These are phyloP conservation scores for Chironomus tepperi DNA, from an alignment of 1,140 invertebrate species.

Conservation along the genomic window DNA sequence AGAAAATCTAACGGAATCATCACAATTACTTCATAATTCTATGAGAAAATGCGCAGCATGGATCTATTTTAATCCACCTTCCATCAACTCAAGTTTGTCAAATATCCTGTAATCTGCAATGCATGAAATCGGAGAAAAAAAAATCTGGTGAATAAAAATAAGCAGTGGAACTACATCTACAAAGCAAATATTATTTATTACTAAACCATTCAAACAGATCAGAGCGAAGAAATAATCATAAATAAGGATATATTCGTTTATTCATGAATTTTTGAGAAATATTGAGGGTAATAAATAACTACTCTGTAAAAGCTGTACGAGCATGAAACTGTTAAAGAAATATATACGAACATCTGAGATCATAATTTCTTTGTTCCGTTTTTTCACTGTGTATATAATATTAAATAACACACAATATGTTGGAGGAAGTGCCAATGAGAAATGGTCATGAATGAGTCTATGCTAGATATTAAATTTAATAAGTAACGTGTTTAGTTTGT, in stretches of 20 bases:
- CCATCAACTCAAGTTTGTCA: neutral
- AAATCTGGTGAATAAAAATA: neutral
- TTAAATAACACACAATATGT: too few relatives aligned
- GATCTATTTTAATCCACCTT: too few relatives aligned
- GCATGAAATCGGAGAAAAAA: neutral
- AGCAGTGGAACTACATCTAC: neutral
- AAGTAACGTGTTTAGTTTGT: too few relatives aligned
- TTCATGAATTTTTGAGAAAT: constrained; percentile 3
- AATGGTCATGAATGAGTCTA: too few relatives aligned
- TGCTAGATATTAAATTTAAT: too few relatives aligned
- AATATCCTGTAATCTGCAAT: neutral
- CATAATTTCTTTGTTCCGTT: neutral
- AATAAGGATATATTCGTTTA: constrained; percentile 15
- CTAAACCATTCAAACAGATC: constrained; percentile 12
- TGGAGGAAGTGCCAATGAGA: too few relatives aligned
- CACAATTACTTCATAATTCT: too few relatives aligned
- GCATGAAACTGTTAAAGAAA: too few relatives aligned
- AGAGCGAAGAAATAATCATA: constrained; percentile 13
- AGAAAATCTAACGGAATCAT: too few relatives aligned
- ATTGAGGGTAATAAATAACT: neutral
- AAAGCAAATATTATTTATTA: neutral
- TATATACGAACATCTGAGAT: neutral
- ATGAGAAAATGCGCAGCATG: too few relatives aligned
- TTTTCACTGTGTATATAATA: neutral
- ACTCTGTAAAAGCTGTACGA: too few relatives aligned